Percentiles rank a stretch among this genome's conserved stretches.
Evolutionary conservation across 2,113 vertebrate species (phyloP).

Genomic region (Coracopsis vasa): DNA sequence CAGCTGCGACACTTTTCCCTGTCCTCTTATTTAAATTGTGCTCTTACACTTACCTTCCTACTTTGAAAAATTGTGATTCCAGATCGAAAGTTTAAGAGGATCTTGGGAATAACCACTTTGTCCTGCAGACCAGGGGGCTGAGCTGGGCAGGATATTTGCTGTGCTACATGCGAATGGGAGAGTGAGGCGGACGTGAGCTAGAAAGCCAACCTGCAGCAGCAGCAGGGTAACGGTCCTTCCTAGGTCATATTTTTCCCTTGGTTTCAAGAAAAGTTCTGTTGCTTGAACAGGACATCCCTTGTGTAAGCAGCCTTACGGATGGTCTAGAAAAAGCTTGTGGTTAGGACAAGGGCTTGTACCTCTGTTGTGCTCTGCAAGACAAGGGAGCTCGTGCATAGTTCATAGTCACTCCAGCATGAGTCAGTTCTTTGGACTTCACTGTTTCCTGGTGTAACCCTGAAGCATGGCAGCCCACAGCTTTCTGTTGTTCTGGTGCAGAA

Average conservation of each 20-base stretch:
- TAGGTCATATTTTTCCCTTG: not conserved
- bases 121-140: too few species aligned
- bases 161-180: fast-evolving
- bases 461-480: not conserved
- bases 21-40: not conserved
- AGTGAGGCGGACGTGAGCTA: fast-evolving
- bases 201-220: not conserved
- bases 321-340: too few species aligned
- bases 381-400: too few species aligned
- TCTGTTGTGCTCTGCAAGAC: not conserved
- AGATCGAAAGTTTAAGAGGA: too few species aligned
- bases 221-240: not conserved
- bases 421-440: not conserved
- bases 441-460: too few species aligned
- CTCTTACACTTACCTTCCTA: not conserved
- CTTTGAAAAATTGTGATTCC: not conserved
- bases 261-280: fast-evolving
- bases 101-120: not conserved
- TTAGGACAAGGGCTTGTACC: not conserved
- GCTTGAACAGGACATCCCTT: not conserved
- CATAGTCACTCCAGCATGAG: fast-evolving
- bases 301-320: not conserved
- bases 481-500: not conserved
- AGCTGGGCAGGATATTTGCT: fast-evolving
- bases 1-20: not conserved